phyloP scores from a whole-genome alignment of 2,888 invertebrate genomes.

The Oscheius onirici region DNA sequence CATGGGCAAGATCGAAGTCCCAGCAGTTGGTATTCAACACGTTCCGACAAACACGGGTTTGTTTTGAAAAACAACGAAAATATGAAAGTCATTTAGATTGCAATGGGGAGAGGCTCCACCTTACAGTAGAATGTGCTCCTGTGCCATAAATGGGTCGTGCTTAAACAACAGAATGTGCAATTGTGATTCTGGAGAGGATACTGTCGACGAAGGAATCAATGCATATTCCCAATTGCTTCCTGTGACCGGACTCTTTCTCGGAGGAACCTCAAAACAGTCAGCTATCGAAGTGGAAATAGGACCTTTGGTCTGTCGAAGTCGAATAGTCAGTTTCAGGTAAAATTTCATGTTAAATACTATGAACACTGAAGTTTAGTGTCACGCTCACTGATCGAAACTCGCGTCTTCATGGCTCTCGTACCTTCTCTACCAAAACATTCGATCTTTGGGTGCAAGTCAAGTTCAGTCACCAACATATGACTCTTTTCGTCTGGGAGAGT shows the following conservation, averaged over 20 bases:
- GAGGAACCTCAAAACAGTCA: constrained; percentile 62
- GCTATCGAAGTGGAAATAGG: constrained; percentile 65
- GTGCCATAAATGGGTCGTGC: constrained; percentile 68
- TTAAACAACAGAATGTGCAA: constrained; percentile 64
- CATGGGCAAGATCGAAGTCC: constrained; percentile 66
- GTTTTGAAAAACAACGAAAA: no score
- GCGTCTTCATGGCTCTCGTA: constrained; percentile 56
- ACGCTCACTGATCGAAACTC: constrained; percentile 69
- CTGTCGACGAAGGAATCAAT: constrained; percentile 66
- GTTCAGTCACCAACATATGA: constrained; percentile 66
- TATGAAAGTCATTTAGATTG: not conserved
- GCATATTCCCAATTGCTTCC: constrained; percentile 67
- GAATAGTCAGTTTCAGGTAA: no score
- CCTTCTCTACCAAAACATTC: constrained; percentile 55
- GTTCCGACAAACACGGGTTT: constrained; percentile 48
- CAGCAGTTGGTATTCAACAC: constrained; percentile 63
- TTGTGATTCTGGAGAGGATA: constrained; percentile 67
- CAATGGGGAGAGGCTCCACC: constrained; percentile 70
- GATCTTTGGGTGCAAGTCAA: constrained; percentile 63
- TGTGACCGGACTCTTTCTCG: constrained; percentile 67
- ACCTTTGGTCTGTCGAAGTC: constrained; percentile 59
- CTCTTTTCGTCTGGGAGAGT: constrained; percentile 67
- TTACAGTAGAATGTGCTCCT: constrained; percentile 67
- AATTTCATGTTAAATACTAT: no score
- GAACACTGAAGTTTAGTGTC: no score